A percentile compares a stretch with the other conserved stretches of the same genome.
phyloP scores from a whole-genome alignment of 2,888 invertebrate species.

The Euzetes globulus region DNA sequence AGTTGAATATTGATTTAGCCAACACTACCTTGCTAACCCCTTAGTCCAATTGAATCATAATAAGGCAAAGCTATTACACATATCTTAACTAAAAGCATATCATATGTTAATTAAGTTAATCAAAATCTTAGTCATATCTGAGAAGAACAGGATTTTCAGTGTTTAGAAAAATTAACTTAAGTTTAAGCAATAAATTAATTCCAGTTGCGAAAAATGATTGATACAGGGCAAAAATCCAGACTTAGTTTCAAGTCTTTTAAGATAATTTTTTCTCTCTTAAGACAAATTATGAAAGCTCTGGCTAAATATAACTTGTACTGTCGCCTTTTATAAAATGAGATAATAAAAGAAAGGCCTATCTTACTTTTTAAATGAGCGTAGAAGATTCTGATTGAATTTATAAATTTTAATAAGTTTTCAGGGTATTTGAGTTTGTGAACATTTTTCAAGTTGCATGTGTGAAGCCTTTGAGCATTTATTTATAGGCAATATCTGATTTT shows the following conservation, averaged over 20 bases:
- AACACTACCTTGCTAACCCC: too few species aligned
- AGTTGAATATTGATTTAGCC: too few species aligned
- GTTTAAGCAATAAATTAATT: neutral
- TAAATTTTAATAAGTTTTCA: too few species aligned
- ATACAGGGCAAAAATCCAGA: neutral
- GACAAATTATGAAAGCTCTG: neutral
- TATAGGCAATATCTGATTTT: too few species aligned
- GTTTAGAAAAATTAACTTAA: neutral
- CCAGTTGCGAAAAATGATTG: neutral
- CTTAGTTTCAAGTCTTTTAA: neutral
- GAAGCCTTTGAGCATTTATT: too few species aligned
- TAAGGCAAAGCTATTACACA: neutral
- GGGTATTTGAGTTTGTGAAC: too few species aligned
- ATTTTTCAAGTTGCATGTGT: too few species aligned
- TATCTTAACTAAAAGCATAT: neutral
- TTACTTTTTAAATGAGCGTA: too few species aligned
- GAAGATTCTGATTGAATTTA: too few species aligned
- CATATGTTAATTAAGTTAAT: neutral
- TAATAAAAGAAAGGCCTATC: too few species aligned
- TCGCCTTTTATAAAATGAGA: too few species aligned
- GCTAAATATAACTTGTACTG: neutral
- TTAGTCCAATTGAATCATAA: too few species aligned
- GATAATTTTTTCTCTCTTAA: neutral
- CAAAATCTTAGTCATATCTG: neutral
- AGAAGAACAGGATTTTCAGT: neutral